Percentiles rank a stretch among this genome's conserved stretches.
Conservation (phyloP, 2,113 vertebrate species). For the Junco hyemalis region DNA sequence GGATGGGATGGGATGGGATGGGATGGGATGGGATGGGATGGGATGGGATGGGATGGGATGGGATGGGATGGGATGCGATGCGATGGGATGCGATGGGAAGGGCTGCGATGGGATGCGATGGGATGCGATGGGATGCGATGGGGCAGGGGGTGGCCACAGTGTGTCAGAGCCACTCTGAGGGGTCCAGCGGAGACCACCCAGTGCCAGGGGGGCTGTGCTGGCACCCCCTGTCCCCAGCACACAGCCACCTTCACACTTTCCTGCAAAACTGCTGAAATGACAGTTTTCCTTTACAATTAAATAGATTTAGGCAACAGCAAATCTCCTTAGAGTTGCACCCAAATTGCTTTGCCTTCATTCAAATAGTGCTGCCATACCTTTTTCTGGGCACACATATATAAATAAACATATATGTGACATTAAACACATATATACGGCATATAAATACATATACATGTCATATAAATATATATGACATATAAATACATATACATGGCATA, state of each 20-base stretch:
- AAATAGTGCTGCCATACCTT: fast-evolving
- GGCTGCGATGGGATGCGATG: neutral
- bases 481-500: too few relatives aligned
- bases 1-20: neutral
- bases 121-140: too few relatives aligned
- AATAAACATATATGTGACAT: too few relatives aligned
- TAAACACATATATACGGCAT: too few relatives aligned
- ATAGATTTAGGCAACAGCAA: neutral
- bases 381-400: neutral
- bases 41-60: too few relatives aligned
- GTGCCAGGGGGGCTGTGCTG: neutral
- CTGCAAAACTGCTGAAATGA: neutral
- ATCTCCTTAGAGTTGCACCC: neutral
- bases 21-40: too few relatives aligned
- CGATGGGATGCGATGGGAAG: neutral
- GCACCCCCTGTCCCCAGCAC: fast-evolving
- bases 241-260: neutral
- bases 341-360: neutral
- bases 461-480: too few relatives aligned
- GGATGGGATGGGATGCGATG: too few relatives aligned
- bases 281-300: neutral
- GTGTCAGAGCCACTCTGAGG: neutral
- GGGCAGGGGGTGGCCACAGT: neutral
- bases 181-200: neutral
- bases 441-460: too few relatives aligned